phyloP scores from a whole-genome alignment of 1,140 invertebrate species.

The Zophobas morio region DNA sequence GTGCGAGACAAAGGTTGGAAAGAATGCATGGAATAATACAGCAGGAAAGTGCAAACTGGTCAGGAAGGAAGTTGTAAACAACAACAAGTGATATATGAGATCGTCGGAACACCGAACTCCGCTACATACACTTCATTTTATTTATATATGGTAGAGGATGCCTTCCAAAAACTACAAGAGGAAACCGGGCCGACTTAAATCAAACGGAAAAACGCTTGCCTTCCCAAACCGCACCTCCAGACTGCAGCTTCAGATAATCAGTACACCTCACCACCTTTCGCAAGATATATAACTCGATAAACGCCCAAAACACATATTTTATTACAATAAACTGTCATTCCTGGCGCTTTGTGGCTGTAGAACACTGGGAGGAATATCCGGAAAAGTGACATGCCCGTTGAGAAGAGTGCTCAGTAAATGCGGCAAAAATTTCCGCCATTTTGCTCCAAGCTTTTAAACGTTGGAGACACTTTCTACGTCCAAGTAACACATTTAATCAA shows the following conservation, averaged over 20 bases:
- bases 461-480: too few relatives aligned
- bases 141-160: constrained; percentile 47
- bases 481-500: too few relatives aligned
- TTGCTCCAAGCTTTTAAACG: too few relatives aligned
- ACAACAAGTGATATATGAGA: constrained; percentile 52
- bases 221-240: constrained; percentile 34
- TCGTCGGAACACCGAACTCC: constrained; percentile 42
- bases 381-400: too few relatives aligned
- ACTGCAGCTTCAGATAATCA: constrained; percentile 34
- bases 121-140: constrained; percentile 49
- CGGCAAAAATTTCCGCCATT: too few relatives aligned
- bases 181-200: constrained; percentile 45
- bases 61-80: constrained; percentile 54
- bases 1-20: constrained; percentile 47
- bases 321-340: too few relatives aligned
- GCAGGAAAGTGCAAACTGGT: constrained; percentile 48
- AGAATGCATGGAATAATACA: constrained; percentile 47
- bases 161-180: constrained; percentile 47
- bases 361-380: too few relatives aligned
- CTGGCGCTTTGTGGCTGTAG: too few relatives aligned
- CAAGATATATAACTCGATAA: constrained; percentile 12
- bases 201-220: constrained; percentile 45
- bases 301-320: constrained; percentile 3
- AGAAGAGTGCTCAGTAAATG: too few relatives aligned
- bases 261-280: constrained; percentile 20